Evolutionary conservation across 2,888 invertebrate species (phyloP).

Genomic region (Patella pellucida): DNA sequence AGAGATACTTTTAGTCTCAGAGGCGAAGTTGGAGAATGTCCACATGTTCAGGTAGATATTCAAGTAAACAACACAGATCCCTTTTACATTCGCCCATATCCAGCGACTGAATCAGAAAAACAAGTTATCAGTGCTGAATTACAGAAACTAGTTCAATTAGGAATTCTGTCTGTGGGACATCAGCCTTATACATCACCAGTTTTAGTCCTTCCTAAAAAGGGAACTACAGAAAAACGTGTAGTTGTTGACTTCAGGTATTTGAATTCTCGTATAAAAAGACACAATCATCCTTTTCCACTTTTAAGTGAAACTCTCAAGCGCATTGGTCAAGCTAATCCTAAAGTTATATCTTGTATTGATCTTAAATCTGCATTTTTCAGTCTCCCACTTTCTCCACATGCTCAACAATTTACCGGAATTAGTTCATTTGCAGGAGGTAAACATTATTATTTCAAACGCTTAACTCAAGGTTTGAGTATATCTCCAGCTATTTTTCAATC

Average conservation of each 20-base stretch:
- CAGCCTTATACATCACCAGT: background rate
- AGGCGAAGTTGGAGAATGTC: background rate
- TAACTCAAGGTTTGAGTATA: too few relatives aligned
- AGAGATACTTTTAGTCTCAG: background rate
- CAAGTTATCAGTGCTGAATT: background rate
- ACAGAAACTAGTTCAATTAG: conserved; percentile 9
- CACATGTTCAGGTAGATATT: background rate
- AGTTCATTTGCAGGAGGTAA: too few relatives aligned
- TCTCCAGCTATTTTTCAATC: too few relatives aligned
- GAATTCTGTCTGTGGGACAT: background rate
- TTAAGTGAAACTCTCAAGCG: background rate
- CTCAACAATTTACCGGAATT: too few relatives aligned
- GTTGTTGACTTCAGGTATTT: background rate
- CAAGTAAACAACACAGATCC: background rate
- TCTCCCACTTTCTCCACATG: too few relatives aligned
- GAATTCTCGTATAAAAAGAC: background rate
- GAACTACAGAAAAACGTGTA: background rate
- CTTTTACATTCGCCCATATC: background rate
- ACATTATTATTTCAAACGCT: too few relatives aligned
- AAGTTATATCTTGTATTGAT: too few relatives aligned
- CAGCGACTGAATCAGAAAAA: background rate
- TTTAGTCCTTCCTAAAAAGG: too few relatives aligned
- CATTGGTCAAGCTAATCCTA: conserved; percentile 1
- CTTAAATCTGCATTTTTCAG: too few relatives aligned
- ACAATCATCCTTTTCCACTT: background rate